These are phyloP conservation scores for Aphidoletes aphidimyza DNA, from an alignment of 2,888 invertebrate species.

Conservation along the genomic window DNA sequence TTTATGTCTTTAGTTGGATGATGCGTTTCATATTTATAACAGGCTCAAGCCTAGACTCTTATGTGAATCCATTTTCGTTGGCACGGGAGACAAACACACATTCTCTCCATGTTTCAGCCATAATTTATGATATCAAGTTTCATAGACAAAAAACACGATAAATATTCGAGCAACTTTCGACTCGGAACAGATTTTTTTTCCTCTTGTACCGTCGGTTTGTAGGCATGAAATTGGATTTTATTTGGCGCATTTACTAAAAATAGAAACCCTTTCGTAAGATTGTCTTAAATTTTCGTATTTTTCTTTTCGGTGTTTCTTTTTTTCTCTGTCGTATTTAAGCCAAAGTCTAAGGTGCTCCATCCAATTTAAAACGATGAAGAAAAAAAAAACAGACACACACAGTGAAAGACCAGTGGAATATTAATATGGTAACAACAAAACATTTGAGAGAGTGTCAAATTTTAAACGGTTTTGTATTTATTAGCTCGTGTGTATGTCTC, in stretches of 20 bases:
- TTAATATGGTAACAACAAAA: constrained; percentile 4
- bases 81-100: neutral
- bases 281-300: too few species aligned
- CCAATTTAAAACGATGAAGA: neutral
- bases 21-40: constrained; percentile 35
- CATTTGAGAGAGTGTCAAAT: neutral
- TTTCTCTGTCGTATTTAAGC: too few species aligned
- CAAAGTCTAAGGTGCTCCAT: too few species aligned
- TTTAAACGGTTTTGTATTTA: constrained; percentile 44
- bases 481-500: neutral
- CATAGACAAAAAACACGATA: constrained; percentile 48
- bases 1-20: constrained; percentile 12
- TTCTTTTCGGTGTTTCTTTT: too few species aligned
- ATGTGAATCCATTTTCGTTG: too few species aligned
- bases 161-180: neutral
- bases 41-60: too few species aligned
- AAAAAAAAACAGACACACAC: neutral
- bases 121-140: constrained; percentile 37
- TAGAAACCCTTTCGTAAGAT: constrained; percentile 8
- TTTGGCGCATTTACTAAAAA: neutral
- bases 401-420: neutral
- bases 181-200: neutral
- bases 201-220: neutral
- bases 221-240: neutral
- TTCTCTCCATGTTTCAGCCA: neutral